A percentile compares a stretch with the other conserved stretches of the same genome.
phyloP scores from a whole-genome alignment of 2,888 invertebrate species.

The Tetropium fuscum region DNA sequence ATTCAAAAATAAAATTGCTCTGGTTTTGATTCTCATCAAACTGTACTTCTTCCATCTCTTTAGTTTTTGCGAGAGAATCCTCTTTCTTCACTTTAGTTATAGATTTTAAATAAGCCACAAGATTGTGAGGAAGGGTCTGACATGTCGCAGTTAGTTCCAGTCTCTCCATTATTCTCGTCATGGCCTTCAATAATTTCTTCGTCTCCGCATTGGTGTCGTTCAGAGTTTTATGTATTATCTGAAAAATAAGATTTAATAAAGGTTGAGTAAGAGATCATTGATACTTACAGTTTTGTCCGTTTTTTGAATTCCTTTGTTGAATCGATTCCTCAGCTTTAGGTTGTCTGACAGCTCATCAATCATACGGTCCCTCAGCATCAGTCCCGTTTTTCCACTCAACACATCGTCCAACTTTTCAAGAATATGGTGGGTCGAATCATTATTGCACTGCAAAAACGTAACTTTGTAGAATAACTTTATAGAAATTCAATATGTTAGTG shows the following conservation, averaged over 20 bases:
- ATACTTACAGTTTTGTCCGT: constrained; percentile 19
- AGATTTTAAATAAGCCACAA: constrained; percentile 39
- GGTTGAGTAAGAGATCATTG: not conserved
- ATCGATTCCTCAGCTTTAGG: constrained; percentile 26
- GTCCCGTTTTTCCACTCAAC: constrained; percentile 29
- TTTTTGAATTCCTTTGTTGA: constrained; percentile 31
- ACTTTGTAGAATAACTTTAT: no score
- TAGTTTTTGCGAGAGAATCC: constrained; percentile 39
- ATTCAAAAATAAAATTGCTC: constrained; percentile 49
- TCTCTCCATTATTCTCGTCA: constrained; percentile 43
- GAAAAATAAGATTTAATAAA: constrained; percentile 8
- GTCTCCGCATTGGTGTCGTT: constrained; percentile 32
- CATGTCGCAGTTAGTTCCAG: constrained; percentile 46
- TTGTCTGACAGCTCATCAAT: constrained; percentile 32
- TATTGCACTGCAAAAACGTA: no score
- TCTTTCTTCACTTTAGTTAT: constrained; percentile 44
- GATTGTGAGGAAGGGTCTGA: constrained; percentile 40
- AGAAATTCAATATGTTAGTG: no score
- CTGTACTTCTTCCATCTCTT: constrained; percentile 48
- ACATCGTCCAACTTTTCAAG: constrained; percentile 37
- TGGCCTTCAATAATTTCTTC: constrained; percentile 37
- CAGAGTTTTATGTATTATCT: constrained; percentile 20
- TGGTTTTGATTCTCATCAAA: constrained; percentile 44
- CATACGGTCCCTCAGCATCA: not conserved
- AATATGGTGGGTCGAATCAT: not conserved